phyloP scores from a whole-genome alignment of 2,888 invertebrate genomes.

The Agrochola lychnidis region DNA sequence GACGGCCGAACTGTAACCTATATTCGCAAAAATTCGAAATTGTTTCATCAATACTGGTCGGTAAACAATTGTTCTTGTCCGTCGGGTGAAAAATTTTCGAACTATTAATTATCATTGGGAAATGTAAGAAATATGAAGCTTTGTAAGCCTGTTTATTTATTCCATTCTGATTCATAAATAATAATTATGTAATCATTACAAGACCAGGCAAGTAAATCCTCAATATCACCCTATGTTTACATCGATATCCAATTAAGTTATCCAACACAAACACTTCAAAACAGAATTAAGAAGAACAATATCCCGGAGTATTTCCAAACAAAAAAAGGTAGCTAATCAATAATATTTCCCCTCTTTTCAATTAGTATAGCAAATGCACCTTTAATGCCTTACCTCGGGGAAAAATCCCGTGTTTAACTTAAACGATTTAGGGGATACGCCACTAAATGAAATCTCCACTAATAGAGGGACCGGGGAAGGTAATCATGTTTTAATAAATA shows the following conservation, averaged over 20 bases:
- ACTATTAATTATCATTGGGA: not conserved
- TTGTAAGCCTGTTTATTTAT: not conserved
- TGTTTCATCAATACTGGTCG: not conserved
- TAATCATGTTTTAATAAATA: conserved; percentile 74
- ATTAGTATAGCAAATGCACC: conserved; percentile 87
- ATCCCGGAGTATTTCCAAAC: conserved; percentile 44
- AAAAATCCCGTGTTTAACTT: conserved; percentile 83
- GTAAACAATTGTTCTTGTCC: not conserved
- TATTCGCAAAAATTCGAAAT: no score
- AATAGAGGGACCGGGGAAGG: conserved; percentile 65
- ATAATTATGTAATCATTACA: not conserved
- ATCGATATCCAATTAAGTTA: conserved; percentile 41
- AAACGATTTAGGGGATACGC: conserved; percentile 84
- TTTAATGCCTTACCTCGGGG: conserved; percentile 82
- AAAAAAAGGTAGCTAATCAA: conserved; percentile 77
- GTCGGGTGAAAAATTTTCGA: not conserved
- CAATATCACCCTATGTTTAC: conserved; percentile 4
- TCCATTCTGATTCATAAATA: not conserved
- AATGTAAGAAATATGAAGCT: not conserved
- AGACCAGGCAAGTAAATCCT: not conserved
- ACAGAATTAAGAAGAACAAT: conserved; percentile 41
- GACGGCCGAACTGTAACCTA: not conserved
- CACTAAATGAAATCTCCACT: conserved; percentile 78
- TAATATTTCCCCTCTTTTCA: conserved; percentile 83
- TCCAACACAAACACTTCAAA: conserved; percentile 24